Evolutionary conservation across 1,140 invertebrate genomes (phyloP), one percentile per base, ranked within the genome.

Genomic region (Whitmania pigra): DNA sequence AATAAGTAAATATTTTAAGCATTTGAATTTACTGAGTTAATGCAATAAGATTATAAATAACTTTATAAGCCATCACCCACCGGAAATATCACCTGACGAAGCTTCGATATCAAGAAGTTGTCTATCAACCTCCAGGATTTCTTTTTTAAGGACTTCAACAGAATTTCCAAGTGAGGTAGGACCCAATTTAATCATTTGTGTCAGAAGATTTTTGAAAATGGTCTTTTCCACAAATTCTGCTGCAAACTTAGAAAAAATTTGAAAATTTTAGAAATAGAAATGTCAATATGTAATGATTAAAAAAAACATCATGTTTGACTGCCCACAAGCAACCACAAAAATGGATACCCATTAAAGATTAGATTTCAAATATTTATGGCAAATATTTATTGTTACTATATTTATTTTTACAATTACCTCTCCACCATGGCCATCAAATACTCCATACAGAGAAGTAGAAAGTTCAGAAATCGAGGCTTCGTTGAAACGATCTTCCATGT

Each of bases 351-450:
- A n/a, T 57, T 57, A 20, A 57, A n/a, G 20, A 25, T n/a, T 3
- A n/a, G 2, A 63, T 13, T 63, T n/a, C 22, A 63, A 18, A 63
- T 63, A 63, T 18, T n/a, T 25, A 15, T 7, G 18, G 18, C 9
- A n/a, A 63, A 13, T n/a, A n/a, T n/a, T n/a, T n/a, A 7, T 63
- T 7, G 22, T 25, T 63, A 6, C 11, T 63, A 63, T 11, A n/a
- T 22, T 4, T 25, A 31, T n/a, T 57, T 57, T 20, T 25, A 25
- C 9, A 63, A 75, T 79, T 83, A 89, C 88, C 83, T 94, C 90
- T 68, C 93, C 93, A 71, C 93, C 93, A 82, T 96, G 93, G 0
- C 93, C 93, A 85, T 96, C 93, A 82, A 94, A 95, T 71, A 95
- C 88, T 54, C 91, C 92, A 85, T 91, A 94, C 66, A 95, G 84